phyloP scores from a whole-genome alignment of 2,113 vertebrate genomes.

The Hypocryptadius cinnamomeus region DNA sequence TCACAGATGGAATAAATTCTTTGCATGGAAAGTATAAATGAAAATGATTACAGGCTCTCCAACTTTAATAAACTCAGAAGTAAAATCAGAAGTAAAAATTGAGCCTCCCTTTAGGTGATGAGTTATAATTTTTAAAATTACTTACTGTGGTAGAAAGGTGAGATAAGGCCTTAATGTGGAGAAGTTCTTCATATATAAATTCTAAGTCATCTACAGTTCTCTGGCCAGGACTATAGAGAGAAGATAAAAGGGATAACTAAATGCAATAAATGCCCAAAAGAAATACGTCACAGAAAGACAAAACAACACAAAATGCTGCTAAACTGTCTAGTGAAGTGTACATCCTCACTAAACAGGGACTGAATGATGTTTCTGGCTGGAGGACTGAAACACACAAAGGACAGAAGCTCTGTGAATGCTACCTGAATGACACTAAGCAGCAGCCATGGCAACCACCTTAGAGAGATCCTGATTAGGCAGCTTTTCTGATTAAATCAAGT shows the following conservation, averaged over 20 bases:
- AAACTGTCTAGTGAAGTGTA: not conserved
- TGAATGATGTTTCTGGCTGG: not conserved
- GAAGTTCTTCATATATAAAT: slow-evolving; percentile 95
- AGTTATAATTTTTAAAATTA: not conserved
- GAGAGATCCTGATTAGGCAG: not conserved
- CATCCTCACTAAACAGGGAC: not conserved
- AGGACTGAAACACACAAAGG: not conserved
- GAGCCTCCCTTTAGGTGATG: not conserved
- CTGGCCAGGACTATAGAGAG: slow-evolving; percentile 82
- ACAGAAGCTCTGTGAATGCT: not conserved
- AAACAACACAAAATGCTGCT: not conserved
- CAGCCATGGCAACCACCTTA: slow-evolving; percentile 18
- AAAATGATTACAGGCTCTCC: not conserved
- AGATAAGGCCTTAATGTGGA: slow-evolving; percentile 97
- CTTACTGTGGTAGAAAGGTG: slow-evolving; percentile 95
- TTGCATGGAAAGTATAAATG: not conserved
- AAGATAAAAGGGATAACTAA: not conserved
- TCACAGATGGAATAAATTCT: not conserved
- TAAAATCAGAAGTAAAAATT: not conserved
- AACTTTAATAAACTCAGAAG: not conserved
- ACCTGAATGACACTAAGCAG: not conserved
- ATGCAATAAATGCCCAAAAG: not conserved
- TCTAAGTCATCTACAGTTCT: slow-evolving; percentile 91
- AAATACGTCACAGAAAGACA: not conserved
- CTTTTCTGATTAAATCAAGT: not conserved